Evolutionary conservation across 1,140 invertebrate genomes (phyloP).

Genomic region (Lerema accius): DNA sequence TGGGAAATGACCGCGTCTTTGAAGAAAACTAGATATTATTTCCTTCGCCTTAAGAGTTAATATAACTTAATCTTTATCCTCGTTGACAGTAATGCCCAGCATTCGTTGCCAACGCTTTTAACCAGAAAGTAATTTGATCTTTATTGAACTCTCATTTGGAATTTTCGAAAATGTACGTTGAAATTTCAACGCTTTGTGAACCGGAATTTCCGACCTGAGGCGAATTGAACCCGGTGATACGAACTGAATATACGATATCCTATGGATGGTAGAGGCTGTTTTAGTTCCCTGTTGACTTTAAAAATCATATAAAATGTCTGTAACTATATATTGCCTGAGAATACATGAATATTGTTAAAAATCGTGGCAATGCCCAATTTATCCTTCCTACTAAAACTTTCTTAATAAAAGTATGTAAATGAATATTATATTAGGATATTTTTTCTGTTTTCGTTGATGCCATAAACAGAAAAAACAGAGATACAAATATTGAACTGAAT

Average conservation of each 20-base stretch:
- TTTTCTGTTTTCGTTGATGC: no score
- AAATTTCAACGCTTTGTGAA: not conserved
- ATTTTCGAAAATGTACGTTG: not conserved
- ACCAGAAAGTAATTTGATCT: not conserved
- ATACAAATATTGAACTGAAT: no score
- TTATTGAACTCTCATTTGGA: conserved; percentile 20
- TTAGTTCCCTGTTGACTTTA: no score
- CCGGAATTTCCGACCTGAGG: not conserved
- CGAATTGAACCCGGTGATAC: not conserved
- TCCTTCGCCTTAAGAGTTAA: not conserved
- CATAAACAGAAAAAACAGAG: no score
- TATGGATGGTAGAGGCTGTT: not conserved
- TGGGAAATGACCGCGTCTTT: not conserved
- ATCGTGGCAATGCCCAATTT: no score
- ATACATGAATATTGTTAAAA: no score
- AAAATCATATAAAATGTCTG: no score
- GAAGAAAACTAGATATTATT: not conserved
- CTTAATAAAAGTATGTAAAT: no score
- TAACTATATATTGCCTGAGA: no score
- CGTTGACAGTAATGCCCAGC: not conserved
- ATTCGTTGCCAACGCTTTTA: not conserved
- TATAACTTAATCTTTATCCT: not conserved
- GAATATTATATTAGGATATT: no score
- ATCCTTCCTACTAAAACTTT: no score
- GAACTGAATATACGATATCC: not conserved